phyloP scores from a whole-genome alignment of 1,140 invertebrate species.

The Eumeta japonica region DNA sequence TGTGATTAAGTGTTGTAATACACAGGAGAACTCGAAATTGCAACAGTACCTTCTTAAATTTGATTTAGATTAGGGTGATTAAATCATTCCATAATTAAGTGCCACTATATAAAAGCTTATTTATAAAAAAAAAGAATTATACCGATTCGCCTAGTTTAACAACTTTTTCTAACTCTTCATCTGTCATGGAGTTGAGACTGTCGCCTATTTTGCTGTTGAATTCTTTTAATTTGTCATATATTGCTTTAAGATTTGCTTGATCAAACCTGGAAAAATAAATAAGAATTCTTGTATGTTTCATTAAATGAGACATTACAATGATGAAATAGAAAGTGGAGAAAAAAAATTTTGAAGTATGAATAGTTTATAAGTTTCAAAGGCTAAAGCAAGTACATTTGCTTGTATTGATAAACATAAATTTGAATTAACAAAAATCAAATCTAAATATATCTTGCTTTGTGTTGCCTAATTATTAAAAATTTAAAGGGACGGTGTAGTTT shows the following conservation, averaged over 20 bases:
- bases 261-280: slow-evolving; percentile 61
- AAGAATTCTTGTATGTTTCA: slow-evolving; percentile 3
- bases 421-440: too few species aligned
- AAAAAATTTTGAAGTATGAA: not conserved
- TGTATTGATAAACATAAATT: too few species aligned
- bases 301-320: too few species aligned
- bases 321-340: not conserved
- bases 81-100: not conserved
- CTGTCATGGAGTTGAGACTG: slow-evolving; percentile 42
- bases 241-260: slow-evolving; percentile 63
- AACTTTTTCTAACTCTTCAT: slow-evolving; percentile 61
- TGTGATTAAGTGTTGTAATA: too few species aligned
- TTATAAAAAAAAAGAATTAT: slow-evolving; percentile 7
- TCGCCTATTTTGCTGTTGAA: slow-evolving; percentile 68
- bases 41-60: slow-evolving; percentile 1
- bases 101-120: not conserved
- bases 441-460: too few species aligned
- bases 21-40: too few species aligned
- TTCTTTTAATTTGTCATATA: slow-evolving; percentile 68
- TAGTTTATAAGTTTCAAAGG: too few species aligned
- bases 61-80: not conserved
- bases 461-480: too few species aligned
- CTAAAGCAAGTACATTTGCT: too few species aligned
- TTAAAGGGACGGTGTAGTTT: too few species aligned
- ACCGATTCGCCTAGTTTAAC: slow-evolving; percentile 60